Base-by-base conservation (phyloP, 2,113 vertebrate genomes). In the Perca fluviatilis region DNA sequence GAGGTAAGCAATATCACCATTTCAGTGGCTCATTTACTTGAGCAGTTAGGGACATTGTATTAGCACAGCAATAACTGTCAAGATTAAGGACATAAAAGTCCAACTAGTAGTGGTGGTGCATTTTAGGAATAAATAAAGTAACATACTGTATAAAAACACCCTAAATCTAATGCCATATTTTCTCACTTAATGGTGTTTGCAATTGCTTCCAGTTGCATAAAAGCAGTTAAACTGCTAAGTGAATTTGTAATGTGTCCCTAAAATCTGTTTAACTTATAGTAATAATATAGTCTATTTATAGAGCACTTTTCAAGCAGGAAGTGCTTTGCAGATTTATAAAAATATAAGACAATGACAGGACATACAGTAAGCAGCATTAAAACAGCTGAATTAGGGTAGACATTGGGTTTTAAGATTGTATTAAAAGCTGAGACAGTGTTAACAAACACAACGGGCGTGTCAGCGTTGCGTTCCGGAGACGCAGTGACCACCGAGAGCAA, bases 91-190 rank as follows among this genome's bases (percentile, higher is more conserved):
- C 64, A 43, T 70, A 27, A 25, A 58, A 63, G 56, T 63, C 19
- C 30, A 77, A 27, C 15, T 68, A 5, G n/a, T 79, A 21, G 56
- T 43, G 30, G 14, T 68, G 49, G 13, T 72, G 58, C 51, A 15
- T 74, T 86, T 51, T 50, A 19, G 33, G 10, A 50, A 79, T 58
- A 2, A 68, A 69, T 53, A 47, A 64, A 51, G 40, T 30, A 60
- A 13, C 10, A 74, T 18, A 77, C 11, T 65, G 27, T 36, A 66
- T 13, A 69, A 65, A n/a, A 74, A 51, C 27, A 57, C 25, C 6
- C 5, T 69, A 60, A 81, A 74, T 49, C 5, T 27, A 63, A 49
- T 54, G 43, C 4, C 2, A 62, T 33, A 60, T 56, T 40, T 70
- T 25, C 23, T 57, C 16, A 0, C 40, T 58, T 36, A 71, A 67